phyloP scores from a whole-genome alignment of 2,797 vertebrate species.

The Eupleurogrammus muticus region DNA sequence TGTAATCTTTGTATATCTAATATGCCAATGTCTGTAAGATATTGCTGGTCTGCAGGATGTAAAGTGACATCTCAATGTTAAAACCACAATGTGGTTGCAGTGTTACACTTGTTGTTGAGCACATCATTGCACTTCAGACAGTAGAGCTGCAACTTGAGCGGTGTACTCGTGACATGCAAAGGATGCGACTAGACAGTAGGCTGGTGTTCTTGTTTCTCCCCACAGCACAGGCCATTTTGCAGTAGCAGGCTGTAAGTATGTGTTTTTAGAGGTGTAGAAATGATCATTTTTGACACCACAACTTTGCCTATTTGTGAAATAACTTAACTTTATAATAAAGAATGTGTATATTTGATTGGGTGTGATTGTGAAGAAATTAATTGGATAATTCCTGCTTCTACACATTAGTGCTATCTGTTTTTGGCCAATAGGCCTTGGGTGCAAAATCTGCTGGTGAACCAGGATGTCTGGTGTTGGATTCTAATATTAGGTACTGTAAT shows the following conservation, averaged over 20 bases:
- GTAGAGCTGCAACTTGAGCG: too few species aligned
- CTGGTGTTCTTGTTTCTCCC: background rate
- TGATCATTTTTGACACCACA: too few species aligned
- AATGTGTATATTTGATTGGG: background rate
- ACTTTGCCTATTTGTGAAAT: background rate
- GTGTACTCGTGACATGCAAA: too few species aligned
- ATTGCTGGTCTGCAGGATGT: background rate
- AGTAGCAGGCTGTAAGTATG: too few species aligned
- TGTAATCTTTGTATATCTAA: background rate
- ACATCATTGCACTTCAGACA: too few species aligned
- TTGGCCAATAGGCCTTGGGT: background rate
- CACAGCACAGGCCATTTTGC: background rate
- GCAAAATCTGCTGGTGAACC: background rate
- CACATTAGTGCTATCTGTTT: background rate
- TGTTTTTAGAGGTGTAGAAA: background rate
- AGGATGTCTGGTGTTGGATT: constrained; percentile 1
- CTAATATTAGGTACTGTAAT: background rate
- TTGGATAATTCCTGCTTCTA: background rate
- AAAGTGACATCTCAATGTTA: background rate
- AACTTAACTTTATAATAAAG: background rate
- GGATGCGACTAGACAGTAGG: background rate
- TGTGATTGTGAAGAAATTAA: background rate
- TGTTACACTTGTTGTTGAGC: background rate
- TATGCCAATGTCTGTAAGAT: background rate
- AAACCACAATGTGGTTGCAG: background rate